phyloP scores from a whole-genome alignment of 2,888 invertebrate species.

The Leptinotarsa juncta region DNA sequence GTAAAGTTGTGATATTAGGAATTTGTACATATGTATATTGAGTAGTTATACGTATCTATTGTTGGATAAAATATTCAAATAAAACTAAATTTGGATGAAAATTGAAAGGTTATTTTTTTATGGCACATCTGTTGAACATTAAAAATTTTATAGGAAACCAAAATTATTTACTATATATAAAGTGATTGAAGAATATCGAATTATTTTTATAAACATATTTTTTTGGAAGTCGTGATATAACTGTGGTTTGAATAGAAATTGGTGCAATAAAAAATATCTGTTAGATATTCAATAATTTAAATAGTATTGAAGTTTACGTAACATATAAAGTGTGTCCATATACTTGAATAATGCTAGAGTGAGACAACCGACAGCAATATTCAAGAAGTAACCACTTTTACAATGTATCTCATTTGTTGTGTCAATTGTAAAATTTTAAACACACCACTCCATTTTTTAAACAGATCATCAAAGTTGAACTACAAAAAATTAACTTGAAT shows the following conservation, averaged over 20 bases:
- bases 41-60: conserved; percentile 35
- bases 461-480: too few relatives aligned
- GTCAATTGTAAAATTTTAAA: too few relatives aligned
- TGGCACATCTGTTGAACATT: conserved; percentile 43
- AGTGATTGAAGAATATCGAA: not conserved
- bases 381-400: too few relatives aligned
- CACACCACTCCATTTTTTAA: too few relatives aligned
- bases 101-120: conserved; percentile 47
- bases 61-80: conserved; percentile 35
- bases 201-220: conserved; percentile 27
- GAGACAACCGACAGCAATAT: too few relatives aligned
- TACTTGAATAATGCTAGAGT: too few relatives aligned
- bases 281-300: not conserved
- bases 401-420: too few relatives aligned
- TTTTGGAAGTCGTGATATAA: conserved; percentile 12
- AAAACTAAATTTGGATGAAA: conserved; percentile 35
- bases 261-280: not conserved
- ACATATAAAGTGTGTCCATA: too few relatives aligned
- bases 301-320: too few relatives aligned
- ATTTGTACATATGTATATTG: conserved; percentile 44
- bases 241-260: conserved; percentile 2
- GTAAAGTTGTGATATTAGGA: conserved; percentile 46
- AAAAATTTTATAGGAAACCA: conserved; percentile 38
- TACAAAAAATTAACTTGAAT: too few relatives aligned
- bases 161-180: conserved; percentile 21